These are phyloP conservation scores for Caenorhabditis remanei DNA, from an alignment of 1,140 invertebrate species.

Conservation along the genomic window DNA sequence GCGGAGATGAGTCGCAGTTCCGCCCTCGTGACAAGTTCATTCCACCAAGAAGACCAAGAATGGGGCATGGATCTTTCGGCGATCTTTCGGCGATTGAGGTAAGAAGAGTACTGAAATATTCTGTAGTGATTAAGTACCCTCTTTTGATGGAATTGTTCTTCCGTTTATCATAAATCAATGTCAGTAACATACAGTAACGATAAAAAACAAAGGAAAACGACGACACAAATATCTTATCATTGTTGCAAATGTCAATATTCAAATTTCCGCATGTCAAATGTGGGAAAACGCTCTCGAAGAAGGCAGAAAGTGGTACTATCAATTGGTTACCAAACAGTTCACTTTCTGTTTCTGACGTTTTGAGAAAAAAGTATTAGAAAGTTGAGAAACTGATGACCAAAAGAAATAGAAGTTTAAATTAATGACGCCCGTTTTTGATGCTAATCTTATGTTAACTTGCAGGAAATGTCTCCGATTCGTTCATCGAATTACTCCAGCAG, in stretches of 20 bases:
- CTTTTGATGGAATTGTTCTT: not conserved
- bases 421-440: conserved; percentile 12
- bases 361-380: too few species aligned
- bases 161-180: too few species aligned
- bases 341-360: too few species aligned
- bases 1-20: not conserved
- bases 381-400: not conserved
- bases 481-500: conserved; percentile 43
- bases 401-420: conserved; percentile 1
- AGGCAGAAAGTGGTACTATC: too few species aligned
- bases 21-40: conserved; percentile 1
- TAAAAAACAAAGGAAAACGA: not conserved
- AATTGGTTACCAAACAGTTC: too few species aligned
- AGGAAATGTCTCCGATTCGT: conserved; percentile 49
- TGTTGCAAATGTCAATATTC: not conserved
- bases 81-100: conserved; percentile 46
- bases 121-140: too few species aligned
- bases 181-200: too few species aligned
- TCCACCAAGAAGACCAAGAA: conserved; percentile 31
- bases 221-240: conserved; percentile 6
- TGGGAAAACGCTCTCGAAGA: not conserved
- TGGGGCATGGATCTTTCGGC: not conserved
- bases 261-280: not conserved
- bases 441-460: conserved; percentile 2
- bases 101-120: not conserved